Evolutionary conservation across 64 coral and sea anemone genomes (phyloP).

Genomic region (Actinia tenebrosa): DNA sequence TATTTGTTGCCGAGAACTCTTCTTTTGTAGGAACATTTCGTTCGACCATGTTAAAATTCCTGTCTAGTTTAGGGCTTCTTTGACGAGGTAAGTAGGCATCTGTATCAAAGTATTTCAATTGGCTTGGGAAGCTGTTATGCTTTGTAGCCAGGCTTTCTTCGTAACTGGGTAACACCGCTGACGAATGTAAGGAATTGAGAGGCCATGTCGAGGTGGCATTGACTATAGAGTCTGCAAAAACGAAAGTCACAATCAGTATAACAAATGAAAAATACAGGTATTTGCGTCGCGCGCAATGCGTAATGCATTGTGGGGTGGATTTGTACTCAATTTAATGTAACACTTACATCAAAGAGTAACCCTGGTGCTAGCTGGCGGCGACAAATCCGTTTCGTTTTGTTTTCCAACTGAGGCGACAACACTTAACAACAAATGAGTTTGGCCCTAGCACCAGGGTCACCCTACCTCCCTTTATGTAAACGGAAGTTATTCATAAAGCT

Average conservation of each 20-base stretch:
- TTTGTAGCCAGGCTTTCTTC: slow-evolving; percentile 7
- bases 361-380: no score
- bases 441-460: no score
- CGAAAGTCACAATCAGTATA: not conserved
- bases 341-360: no score
- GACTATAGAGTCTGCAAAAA: slow-evolving; percentile 2
- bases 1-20: not conserved
- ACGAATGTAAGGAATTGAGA: not conserved
- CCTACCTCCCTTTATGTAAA: no score
- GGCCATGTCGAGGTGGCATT: slow-evolving; percentile 8
- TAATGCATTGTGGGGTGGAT: no score
- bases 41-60: not conserved
- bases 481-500: no score
- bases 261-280: no score
- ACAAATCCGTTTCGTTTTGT: no score
- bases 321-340: no score
- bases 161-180: slow-evolving; percentile 12
- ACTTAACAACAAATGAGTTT: no score
- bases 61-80: not conserved
- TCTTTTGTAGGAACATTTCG: not conserved
- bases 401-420: no score
- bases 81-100: not conserved
- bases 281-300: no score
- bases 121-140: not conserved
- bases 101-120: not conserved